These are phyloP conservation scores for Mactromeris polynyma DNA, from an alignment of 2,888 invertebrate genomes.

Conservation along the genomic window DNA sequence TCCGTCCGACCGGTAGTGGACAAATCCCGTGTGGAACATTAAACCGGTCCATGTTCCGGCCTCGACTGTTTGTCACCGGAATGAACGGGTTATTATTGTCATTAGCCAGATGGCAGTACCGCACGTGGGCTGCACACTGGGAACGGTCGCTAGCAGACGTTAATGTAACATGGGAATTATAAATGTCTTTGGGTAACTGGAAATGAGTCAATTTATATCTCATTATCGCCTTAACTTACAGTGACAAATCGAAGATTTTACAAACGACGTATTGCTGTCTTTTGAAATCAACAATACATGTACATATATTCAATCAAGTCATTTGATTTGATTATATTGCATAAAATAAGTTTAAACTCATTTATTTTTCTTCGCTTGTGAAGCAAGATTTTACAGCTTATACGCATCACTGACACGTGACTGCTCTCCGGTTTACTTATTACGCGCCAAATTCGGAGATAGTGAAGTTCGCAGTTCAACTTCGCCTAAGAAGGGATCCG, in stretches of 20 bases:
- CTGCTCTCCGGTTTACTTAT: too few species aligned
- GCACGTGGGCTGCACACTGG: conserved; percentile 11
- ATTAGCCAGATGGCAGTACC: conserved; percentile 28
- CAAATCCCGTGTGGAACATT: conserved; percentile 11
- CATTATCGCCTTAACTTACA: background rate
- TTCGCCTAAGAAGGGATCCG: too few species aligned
- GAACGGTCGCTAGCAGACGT: background rate
- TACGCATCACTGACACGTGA: too few species aligned
- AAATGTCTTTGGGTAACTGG: background rate
- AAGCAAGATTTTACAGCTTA: too few species aligned
- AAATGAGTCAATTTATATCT: conserved; percentile 8
- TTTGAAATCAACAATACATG: too few species aligned
- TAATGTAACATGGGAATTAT: conserved; percentile 21
- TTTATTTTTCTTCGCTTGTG: too few species aligned
- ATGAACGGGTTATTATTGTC: conserved; percentile 20
- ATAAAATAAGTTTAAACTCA: too few species aligned
- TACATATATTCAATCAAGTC: too few species aligned
- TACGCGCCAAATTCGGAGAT: too few species aligned
- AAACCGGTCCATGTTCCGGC: conserved; percentile 19
- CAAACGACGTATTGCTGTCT: too few species aligned
- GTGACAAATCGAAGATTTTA: background rate
- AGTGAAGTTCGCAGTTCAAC: too few species aligned
- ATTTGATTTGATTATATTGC: too few species aligned
- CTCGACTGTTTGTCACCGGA: conserved; percentile 11
- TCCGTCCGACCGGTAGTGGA: background rate